Conservation (phyloP, 2,113 vertebrate genomes). For the Tychaedon coryphoeus region DNA sequence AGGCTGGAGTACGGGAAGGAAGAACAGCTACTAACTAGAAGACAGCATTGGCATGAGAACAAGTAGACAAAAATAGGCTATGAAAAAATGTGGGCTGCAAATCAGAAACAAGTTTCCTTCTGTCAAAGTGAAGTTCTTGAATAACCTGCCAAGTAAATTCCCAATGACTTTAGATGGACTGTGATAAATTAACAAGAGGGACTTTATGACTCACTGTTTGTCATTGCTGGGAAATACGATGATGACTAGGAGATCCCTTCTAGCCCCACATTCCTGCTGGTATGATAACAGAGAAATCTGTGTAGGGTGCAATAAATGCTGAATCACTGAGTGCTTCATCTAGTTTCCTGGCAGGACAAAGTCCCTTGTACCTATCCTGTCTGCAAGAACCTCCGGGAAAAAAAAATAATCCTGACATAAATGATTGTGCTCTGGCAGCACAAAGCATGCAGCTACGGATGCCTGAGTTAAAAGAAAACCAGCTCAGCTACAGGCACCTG, state of each 20-base stretch:
- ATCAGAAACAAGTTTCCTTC: slow-evolving; percentile 53
- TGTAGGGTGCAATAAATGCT: slow-evolving; percentile 28
- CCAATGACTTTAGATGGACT: slow-evolving; percentile 24
- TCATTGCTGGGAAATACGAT: slow-evolving; percentile 1
- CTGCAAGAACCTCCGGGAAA: neutral
- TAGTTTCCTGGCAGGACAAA: slow-evolving; percentile 41
- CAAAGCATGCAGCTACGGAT: neutral
- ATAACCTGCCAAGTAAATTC: slow-evolving; percentile 56
- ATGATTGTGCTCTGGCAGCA: neutral
- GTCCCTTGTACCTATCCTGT: neutral
- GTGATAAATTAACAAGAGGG: slow-evolving; percentile 45
- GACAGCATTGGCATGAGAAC: slow-evolving; percentile 29
- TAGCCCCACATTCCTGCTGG: slow-evolving; percentile 38
- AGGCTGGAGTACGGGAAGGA: neutral
- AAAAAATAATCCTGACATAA: neutral
- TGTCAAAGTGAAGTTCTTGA: slow-evolving; percentile 35
- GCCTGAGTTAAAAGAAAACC: neutral
- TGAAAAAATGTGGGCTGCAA: slow-evolving; percentile 52
- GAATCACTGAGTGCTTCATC: slow-evolving; percentile 35
- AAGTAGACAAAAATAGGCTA: slow-evolving; percentile 56
- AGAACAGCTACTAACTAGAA: slow-evolving; percentile 43
- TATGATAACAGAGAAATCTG: slow-evolving; percentile 41
- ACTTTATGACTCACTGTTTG: slow-evolving; percentile 44
- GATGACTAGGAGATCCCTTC: slow-evolving; percentile 50
- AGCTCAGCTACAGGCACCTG: neutral